phyloP scores from a whole-genome alignment of 2,888 invertebrate genomes.

The Corythucha ciliata region DNA sequence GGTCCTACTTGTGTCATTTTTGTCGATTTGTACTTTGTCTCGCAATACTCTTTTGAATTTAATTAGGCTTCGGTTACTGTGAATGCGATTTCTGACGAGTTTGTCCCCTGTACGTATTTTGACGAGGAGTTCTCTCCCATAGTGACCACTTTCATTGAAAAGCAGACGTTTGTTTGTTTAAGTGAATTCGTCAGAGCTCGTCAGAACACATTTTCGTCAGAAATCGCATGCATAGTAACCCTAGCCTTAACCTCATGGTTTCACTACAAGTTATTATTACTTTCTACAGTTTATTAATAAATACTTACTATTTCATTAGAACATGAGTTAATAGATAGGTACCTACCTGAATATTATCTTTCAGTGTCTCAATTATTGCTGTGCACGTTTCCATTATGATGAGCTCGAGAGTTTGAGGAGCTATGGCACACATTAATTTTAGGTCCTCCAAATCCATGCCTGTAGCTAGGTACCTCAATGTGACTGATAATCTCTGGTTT shows the following conservation, averaged over 20 bases:
- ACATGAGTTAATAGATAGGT: conserved; percentile 6
- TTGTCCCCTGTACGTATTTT: too few species aligned
- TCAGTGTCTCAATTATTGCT: conserved; percentile 8
- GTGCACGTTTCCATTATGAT: conserved; percentile 16
- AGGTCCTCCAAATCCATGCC: conserved; percentile 16
- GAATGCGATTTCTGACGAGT: too few species aligned
- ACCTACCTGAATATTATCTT: conserved; percentile 4
- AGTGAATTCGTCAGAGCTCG: too few species aligned
- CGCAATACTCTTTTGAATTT: conserved; percentile 4
- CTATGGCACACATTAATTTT: conserved; percentile 24
- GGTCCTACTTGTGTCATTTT: conserved; percentile 2
- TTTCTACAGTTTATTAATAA: conserved; percentile 1
- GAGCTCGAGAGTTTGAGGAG: conserved; percentile 19
- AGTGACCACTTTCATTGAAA: too few species aligned
- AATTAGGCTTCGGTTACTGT: too few species aligned
- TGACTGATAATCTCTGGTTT: conserved; percentile 14
- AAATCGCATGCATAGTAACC: too few species aligned
- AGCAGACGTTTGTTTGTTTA: too few species aligned
- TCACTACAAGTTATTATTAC: not conserved
- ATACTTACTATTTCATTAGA: not conserved
- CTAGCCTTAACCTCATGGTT: conserved; percentile 4
- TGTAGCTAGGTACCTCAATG: conserved; percentile 12
- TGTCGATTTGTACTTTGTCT: conserved; percentile 3
- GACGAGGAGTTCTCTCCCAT: too few species aligned
- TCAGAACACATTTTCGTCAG: too few species aligned